Conservation (phyloP, 2,797 vertebrate genomes). For the Sandelia bainsii region DNA sequence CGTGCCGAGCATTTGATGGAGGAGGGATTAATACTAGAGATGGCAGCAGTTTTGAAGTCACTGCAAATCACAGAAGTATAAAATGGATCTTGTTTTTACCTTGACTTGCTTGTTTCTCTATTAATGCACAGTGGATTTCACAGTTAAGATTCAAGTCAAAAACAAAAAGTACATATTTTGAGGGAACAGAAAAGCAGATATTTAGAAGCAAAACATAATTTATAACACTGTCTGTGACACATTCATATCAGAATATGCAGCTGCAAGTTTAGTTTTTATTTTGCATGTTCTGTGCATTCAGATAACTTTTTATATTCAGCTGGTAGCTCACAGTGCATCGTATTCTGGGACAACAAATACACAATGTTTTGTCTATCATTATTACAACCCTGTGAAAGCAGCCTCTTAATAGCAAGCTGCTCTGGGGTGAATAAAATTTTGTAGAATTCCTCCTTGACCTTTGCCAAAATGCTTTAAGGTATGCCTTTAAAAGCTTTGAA, state of each 20-base stretch:
- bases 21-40: slow-evolving; percentile 29
- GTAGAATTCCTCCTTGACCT: slow-evolving; percentile 71
- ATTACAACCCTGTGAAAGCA: slow-evolving; percentile 50
- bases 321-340: slow-evolving; percentile 45
- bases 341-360: slow-evolving; percentile 57
- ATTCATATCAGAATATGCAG: slow-evolving; percentile 64
- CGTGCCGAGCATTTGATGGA: slow-evolving; percentile 19
- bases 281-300: slow-evolving; percentile 51
- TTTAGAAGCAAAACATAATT: slow-evolving; percentile 35
- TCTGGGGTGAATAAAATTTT: slow-evolving; percentile 60
- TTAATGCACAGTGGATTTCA: slow-evolving; percentile 19
- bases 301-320: slow-evolving; percentile 57
- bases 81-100: slow-evolving; percentile 9
- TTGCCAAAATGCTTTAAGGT: slow-evolving; percentile 69
- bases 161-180: slow-evolving; percentile 14
- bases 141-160: slow-evolving; percentile 14
- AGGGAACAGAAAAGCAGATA: slow-evolving; percentile 9
- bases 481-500: slow-evolving; percentile 61
- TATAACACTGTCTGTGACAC: slow-evolving; percentile 37
- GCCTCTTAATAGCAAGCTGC: slow-evolving; percentile 41
- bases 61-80: neutral
- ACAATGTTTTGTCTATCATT: slow-evolving; percentile 57
- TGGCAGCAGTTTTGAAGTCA: neutral
- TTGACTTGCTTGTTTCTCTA: slow-evolving; percentile 12
- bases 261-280: slow-evolving; percentile 53